Percentiles rank a stretch among this genome's conserved stretches.
phyloP scores from a whole-genome alignment of 2,113 vertebrate species.

The Tautogolabrus adspersus region DNA sequence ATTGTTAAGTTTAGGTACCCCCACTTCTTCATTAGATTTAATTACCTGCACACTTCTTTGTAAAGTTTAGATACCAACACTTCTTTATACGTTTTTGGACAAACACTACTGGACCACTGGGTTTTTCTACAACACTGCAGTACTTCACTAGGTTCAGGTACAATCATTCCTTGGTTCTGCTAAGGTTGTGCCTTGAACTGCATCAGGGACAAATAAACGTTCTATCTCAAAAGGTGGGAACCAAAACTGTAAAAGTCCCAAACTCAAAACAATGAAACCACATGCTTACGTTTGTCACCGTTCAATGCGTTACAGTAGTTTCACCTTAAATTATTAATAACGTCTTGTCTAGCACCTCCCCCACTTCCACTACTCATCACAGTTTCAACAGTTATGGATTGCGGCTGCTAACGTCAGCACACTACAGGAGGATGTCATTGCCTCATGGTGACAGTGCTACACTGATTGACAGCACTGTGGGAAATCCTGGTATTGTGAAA shows the following conservation, averaged over 20 bases:
- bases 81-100: too few species aligned
- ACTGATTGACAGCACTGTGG: background rate
- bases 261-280: background rate
- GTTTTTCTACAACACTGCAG: background rate
- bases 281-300: background rate
- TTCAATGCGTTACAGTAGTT: background rate
- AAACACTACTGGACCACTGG: background rate
- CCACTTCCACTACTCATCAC: constrained; percentile 8
- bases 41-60: too few species aligned
- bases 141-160: background rate
- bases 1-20: too few species aligned
- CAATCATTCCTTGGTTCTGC: too few species aligned
- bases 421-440: background rate
- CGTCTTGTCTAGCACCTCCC: background rate
- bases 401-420: constrained; percentile 25
- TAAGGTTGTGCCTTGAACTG: too few species aligned
- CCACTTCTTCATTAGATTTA: too few species aligned
- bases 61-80: background rate
- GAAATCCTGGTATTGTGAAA: constrained; percentile 11
- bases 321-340: background rate
- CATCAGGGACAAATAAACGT: background rate
- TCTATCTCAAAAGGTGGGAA: background rate
- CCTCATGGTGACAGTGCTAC: constrained; percentile 1
- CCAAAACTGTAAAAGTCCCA: background rate
- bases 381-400: background rate